Percentiles rank a stretch among this genome's conserved stretches.
Conservation (phyloP, 2,113 vertebrate species). For the Notothenia rossii region DNA sequence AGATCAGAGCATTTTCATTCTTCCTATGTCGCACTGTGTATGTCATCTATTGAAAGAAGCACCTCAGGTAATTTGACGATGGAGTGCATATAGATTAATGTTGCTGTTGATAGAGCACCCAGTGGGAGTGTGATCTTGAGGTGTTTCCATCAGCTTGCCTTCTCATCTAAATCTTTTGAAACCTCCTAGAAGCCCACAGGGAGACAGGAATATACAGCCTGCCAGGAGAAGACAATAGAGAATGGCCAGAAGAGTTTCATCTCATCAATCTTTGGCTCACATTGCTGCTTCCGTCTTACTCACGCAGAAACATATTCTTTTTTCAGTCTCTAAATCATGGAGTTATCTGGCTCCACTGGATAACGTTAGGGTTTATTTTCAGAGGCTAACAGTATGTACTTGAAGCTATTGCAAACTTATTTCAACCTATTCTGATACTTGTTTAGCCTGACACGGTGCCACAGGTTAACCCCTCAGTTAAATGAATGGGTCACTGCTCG, state of each 20-base stretch:
- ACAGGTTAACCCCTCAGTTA: background rate
- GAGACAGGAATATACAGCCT: slow-evolving; percentile 61
- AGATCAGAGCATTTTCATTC: slow-evolving; percentile 34
- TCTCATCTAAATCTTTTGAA: slow-evolving; percentile 76
- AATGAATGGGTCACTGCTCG: background rate
- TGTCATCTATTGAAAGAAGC: slow-evolving; percentile 53
- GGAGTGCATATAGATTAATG: slow-evolving; percentile 71
- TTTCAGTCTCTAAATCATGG: slow-evolving; percentile 37
- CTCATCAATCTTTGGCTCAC: slow-evolving; percentile 68
- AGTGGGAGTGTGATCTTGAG: slow-evolving; percentile 74
- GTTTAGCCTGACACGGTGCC: background rate
- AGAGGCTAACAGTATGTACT: background rate
- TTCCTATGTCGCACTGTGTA: slow-evolving; percentile 10
- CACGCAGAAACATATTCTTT: slow-evolving; percentile 56
- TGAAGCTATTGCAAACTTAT: background rate
- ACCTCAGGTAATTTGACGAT: slow-evolving; percentile 66
- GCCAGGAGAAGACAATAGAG: slow-evolving; percentile 74
- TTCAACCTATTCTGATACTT: background rate
- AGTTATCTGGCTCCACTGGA: slow-evolving; percentile 33
- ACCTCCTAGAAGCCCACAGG: slow-evolving; percentile 67
- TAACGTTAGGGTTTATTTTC: slow-evolving; percentile 28
- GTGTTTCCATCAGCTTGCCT: slow-evolving; percentile 72
- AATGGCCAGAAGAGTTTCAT: slow-evolving; percentile 60
- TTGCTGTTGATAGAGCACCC: slow-evolving; percentile 71
- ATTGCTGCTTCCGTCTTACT: slow-evolving; percentile 38